Base-by-base conservation (phyloP, 1,140 invertebrate species). In the Tetramorium alpestre region DNA sequence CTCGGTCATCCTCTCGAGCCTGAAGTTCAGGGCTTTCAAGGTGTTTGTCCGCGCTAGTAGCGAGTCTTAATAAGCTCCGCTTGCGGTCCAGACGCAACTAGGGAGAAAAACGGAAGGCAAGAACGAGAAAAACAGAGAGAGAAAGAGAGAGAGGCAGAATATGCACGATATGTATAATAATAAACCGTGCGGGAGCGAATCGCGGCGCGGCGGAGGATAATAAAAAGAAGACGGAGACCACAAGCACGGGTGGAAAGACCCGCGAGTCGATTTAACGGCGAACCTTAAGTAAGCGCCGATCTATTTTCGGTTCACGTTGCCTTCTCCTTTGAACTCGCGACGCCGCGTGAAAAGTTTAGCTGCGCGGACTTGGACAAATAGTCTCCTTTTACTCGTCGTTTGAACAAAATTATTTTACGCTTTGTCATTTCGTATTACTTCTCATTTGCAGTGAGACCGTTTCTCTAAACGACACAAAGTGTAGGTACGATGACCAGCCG, bases 21-120 rank as follows among this genome's bases (percentile, higher is more conserved):
- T 85, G 87, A 91, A 91, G 90, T 91, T 91, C 90, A 91, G 90
- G 90, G 90, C 58, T 90, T 87, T 84, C 88, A 84, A 85, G 80
- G 73, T 78, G 75, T 80, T 89, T 64, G 80, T 60, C 28, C 54
- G 69, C 80, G 41, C 22, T 62, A 60, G 75, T 86, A 78, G 85
- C 58, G 62, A 69, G 84, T 49, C 58, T 90, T 90, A 90, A 90
- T 90, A 89, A 89, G 88, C 75, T 10, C 28, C 88, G 88, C 49
- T 85, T 62, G 82, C 67, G 64, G 13, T 77, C 41, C 41, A 69
- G 38, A 38, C 54, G 25, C 44, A 60, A 49, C 77, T 64, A 69
- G 78, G 3, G 41, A 77, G 7, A 44, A 54, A 18, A 47, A 73
- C n/a, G 41, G 51, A 58, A 54, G 54, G n/a, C 47, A 18, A n/a